These are phyloP conservation scores for Magallana angulata DNA, from an alignment of 1,140 invertebrate species.

Conservation along the genomic window DNA sequence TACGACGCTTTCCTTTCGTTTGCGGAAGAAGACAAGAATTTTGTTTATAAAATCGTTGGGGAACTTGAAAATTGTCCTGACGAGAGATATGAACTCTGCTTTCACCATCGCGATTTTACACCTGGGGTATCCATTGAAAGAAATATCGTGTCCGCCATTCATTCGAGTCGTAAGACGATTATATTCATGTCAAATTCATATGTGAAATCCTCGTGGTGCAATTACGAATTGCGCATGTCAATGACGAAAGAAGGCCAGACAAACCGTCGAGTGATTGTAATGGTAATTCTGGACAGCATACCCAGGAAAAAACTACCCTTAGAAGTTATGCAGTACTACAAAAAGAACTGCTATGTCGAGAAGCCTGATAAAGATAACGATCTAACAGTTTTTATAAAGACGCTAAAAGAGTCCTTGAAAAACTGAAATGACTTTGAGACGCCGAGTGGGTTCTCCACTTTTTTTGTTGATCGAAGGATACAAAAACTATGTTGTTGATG, in stretches of 20 bases:
- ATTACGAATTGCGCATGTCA: background rate
- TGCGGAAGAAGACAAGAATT: background rate
- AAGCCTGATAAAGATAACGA: background rate
- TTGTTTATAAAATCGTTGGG: background rate
- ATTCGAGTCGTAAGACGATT: background rate
- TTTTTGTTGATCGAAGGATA: too few relatives aligned
- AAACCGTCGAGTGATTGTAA: background rate
- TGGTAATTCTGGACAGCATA: background rate
- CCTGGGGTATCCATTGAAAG: background rate
- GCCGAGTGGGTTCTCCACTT: too few relatives aligned
- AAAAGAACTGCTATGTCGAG: background rate
- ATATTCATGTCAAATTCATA: background rate
- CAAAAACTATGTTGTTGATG: too few relatives aligned
- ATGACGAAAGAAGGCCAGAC: background rate
- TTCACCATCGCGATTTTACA: background rate
- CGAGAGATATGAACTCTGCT: background rate
- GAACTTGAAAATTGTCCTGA: background rate
- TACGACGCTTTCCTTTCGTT: background rate
- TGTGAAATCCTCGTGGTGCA: background rate
- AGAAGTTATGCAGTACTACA: background rate
- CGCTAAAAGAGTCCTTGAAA: background rate
- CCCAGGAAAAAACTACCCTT: background rate
- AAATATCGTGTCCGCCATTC: background rate
- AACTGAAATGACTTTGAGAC: too few relatives aligned
- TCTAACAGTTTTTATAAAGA: background rate